phyloP scores from a whole-genome alignment of 2,888 invertebrate species.

The Aphidoletes aphidimyza region DNA sequence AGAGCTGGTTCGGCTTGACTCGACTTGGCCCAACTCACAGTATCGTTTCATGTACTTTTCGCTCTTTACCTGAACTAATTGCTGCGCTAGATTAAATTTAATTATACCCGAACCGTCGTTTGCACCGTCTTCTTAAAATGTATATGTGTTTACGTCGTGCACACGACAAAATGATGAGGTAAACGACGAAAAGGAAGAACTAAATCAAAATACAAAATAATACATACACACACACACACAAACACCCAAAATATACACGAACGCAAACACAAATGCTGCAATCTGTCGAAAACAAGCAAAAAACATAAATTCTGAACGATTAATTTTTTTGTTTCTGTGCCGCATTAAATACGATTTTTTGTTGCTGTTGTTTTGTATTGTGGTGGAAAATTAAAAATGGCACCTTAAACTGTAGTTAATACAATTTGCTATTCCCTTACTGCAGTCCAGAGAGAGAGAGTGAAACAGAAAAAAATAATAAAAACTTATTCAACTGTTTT shows the following conservation, averaged over 20 bases:
- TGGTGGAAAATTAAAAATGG: constrained; percentile 1
- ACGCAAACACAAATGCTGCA: no score
- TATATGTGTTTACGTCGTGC: not conserved
- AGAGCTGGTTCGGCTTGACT: not conserved
- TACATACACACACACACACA: not conserved
- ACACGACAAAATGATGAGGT: not conserved
- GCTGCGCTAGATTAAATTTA: constrained; percentile 47
- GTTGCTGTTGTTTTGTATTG: no score
- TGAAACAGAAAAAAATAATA: not conserved
- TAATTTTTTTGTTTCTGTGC: not conserved
- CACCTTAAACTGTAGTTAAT: constrained; percentile 3
- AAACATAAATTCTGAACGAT: constrained; percentile 8
- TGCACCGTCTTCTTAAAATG: not conserved
- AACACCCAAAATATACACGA: not conserved
- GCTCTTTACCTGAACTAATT: constrained; percentile 50
- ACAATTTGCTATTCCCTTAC: not conserved
- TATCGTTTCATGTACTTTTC: not conserved
- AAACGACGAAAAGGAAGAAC: not conserved
- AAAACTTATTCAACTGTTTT: not conserved
- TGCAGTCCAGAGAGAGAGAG: not conserved
- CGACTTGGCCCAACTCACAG: not conserved
- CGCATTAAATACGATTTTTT: not conserved
- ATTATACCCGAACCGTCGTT: constrained; percentile 30
- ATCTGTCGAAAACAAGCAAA: not conserved
- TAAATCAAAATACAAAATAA: no score